Conservation (phyloP, 2,797 vertebrate species). For the Chloroceryle inda region DNA sequence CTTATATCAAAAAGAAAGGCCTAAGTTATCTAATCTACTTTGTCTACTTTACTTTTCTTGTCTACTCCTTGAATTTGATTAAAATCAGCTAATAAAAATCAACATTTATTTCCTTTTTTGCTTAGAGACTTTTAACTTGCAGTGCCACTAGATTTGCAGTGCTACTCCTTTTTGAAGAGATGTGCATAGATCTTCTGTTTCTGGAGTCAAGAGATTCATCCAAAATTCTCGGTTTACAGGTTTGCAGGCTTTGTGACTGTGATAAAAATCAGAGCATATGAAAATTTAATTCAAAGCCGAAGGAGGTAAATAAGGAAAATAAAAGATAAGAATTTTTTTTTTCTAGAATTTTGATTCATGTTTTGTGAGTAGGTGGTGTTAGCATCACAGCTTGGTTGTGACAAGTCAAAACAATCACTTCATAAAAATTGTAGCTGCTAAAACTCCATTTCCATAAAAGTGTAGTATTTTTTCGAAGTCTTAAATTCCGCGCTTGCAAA, state of each 20-base stretch:
- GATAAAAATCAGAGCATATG: not conserved
- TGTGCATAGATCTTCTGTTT: not conserved
- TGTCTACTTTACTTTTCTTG: not conserved
- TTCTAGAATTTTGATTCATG: not conserved
- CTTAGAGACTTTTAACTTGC: not conserved
- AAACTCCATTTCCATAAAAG: not conserved
- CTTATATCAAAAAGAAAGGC: not conserved
- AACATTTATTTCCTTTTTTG: not conserved
- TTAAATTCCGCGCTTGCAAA: not conserved
- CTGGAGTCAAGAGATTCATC: not conserved
- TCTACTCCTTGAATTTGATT: not conserved
- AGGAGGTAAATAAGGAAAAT: not conserved
- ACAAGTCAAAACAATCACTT: not conserved
- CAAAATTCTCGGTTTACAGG: not conserved
- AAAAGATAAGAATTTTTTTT: not conserved
- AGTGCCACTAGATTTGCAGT: not conserved
- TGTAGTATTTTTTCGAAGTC: not conserved
- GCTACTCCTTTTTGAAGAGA: not conserved
- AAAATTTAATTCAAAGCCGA: not conserved
- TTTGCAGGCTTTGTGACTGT: not conserved
- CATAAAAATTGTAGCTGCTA: not conserved
- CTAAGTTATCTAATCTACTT: not conserved
- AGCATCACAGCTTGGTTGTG: not conserved
- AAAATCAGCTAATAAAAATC: not conserved
- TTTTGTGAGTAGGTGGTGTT: not conserved